Base-by-base conservation (phyloP, 1,140 invertebrate species). In the Papilio xuthus region DNA sequence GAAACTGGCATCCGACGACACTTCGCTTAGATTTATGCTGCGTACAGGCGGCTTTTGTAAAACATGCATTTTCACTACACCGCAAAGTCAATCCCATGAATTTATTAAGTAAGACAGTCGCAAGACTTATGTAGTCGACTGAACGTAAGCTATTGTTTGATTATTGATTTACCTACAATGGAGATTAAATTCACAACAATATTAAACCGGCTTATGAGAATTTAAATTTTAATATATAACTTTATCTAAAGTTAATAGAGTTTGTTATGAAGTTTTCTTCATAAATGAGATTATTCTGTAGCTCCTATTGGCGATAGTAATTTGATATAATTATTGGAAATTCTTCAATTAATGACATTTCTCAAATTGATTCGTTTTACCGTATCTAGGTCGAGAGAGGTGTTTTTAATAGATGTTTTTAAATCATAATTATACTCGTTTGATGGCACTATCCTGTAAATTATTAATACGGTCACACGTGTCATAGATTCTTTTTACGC, bases 21-120 rank as follows among this genome's bases (percentile, higher is more conserved):
- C 88, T 88, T 73, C 82, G 80, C 84, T 89, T 90, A 92, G 91
- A 93, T 93, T 93, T 93, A 93, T 93, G 88, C 78, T 81, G 72
- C 81, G 86, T 89, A 87, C 87, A 84, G 84, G 85, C 90, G 89
- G 88, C 92, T 92, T 88, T 91, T 92, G 89, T 84, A 78, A 89
- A 88, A 89, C 85, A 88, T 83, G 89, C 85, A 85, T 91, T 92
- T 89, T 92, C 91, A 92, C 90, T 88, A 90, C 83, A 79, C 79
- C 80, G 77, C 80, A 79, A 63, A 87, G 88, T 90, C 89, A 89
- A 86, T 86, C 86, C 87, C 87, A 85, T 90, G 89, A 92, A 92
- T 92, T 92, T 92, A 92, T 92, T 91, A 91, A 85, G 85, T 78
- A 83, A 81, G 69, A 69, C 69, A 78, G 82, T 79, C 84, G 81